A percentile compares a stretch with the other conserved stretches of the same genome.
Evolutionary conservation across 2,797 vertebrate species (phyloP).

Genomic region (Melopsittacus undulatus): DNA sequence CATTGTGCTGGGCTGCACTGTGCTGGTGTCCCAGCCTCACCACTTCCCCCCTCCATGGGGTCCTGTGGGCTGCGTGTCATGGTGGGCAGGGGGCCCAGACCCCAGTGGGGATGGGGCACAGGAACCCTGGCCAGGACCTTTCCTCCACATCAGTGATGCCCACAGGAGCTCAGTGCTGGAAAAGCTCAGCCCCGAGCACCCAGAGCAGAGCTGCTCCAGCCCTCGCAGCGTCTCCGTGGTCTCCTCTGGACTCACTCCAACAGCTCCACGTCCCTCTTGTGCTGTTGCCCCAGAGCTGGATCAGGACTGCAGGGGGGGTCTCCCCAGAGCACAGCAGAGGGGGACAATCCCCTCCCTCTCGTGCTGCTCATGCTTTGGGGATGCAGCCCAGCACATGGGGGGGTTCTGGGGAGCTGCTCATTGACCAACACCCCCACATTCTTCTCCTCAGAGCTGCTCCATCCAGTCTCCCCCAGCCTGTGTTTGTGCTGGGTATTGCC

Average conservation of each 20-base stretch:
- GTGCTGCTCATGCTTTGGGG: background rate
- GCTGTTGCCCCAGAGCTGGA: background rate
- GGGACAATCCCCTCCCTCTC: background rate
- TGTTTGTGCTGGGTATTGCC: background rate
- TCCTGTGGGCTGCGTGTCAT: background rate
- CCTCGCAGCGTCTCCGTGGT: background rate
- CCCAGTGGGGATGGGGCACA: background rate
- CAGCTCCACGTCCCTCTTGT: background rate
- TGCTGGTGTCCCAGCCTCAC: background rate
- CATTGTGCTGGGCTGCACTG: conserved; percentile 11
- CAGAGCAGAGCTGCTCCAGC: background rate
- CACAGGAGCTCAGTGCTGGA: background rate
- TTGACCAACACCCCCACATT: background rate
- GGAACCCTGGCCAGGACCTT: background rate
- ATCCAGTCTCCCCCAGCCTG: background rate
- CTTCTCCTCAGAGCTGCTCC: background rate
- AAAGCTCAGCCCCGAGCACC: background rate
- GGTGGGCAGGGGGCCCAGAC: background rate
- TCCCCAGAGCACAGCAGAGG: background rate
- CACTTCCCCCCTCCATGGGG: background rate
- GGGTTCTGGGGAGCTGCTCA: background rate
- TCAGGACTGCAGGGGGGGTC: background rate
- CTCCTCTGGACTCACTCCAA: background rate
- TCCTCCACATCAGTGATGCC: background rate
- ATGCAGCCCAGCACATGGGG: background rate